A percentile compares a stretch with the other conserved stretches of the same genome.
These are phyloP conservation scores for Callorhinus ursinus DNA, from an alignment of 2,113 vertebrate genomes.

Conservation along the genomic window DNA sequence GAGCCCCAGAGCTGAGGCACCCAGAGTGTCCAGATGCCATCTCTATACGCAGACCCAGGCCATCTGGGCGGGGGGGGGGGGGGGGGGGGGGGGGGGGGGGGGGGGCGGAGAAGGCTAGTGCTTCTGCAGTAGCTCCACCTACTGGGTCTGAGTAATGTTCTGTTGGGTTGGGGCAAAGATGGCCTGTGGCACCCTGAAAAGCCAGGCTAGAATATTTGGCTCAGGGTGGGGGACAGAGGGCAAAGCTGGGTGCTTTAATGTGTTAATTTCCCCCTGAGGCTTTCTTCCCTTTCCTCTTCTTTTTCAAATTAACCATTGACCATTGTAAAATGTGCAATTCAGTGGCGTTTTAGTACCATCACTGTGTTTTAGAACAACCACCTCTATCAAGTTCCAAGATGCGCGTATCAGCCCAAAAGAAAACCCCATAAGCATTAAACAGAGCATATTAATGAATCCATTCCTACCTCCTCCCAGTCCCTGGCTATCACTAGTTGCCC, in stretches of 20 bases:
- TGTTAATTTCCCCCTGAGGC: background rate
- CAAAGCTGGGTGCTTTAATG: background rate
- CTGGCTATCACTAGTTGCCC: background rate
- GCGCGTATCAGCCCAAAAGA: background rate
- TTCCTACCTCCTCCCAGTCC: background rate
- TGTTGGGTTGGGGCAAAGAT: background rate
- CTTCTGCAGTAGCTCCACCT: background rate
- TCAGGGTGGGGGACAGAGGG: rapidly evolving
- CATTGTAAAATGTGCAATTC: background rate
- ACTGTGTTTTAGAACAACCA: background rate
- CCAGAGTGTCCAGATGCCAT: background rate
- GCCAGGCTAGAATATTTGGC: background rate
- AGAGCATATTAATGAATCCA: background rate
- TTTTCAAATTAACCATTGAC: background rate
- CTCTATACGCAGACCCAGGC: no score
- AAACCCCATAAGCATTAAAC: background rate
- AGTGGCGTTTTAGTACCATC: background rate
- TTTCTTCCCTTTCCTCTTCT: background rate
- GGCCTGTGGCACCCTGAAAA: background rate
- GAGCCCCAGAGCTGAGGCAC: slow-evolving; percentile 40
- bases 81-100: background rate
- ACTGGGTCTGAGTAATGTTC: background rate
- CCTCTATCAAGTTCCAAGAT: background rate
- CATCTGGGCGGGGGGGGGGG: background rate
- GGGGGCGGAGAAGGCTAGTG: background rate